Percentiles rank a stretch among this genome's conserved stretches.
Conservation (phyloP, 1,140 invertebrate species). For the Hydropsyche tenuis region DNA sequence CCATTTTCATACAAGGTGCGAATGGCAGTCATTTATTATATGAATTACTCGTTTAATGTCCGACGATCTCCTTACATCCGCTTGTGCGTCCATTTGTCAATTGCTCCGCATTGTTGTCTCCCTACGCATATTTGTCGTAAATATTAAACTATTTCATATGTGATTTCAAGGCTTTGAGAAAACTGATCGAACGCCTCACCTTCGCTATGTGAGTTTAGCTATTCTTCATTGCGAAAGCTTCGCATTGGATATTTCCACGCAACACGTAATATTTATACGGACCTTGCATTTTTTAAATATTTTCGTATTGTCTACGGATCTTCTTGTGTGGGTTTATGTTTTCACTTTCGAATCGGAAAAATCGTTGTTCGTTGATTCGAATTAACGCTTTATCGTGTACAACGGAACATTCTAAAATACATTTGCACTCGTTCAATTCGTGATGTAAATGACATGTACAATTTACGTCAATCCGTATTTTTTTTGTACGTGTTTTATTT, state of each 20-base stretch:
- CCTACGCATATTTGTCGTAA: not conserved
- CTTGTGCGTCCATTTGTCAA: too few species aligned
- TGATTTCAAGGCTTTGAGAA: not conserved
- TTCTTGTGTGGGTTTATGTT: too few species aligned
- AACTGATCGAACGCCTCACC: not conserved
- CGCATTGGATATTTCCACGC: slow-evolving; percentile 2
- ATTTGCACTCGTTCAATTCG: too few species aligned
- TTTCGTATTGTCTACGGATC: too few species aligned
- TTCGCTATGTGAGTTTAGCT: not conserved
- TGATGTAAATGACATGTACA: too few species aligned
- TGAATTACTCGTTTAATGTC: not conserved
- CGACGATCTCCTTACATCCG: not conserved
- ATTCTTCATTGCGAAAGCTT: slow-evolving; percentile 16
- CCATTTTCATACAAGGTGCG: not conserved
- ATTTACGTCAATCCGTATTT: too few species aligned
- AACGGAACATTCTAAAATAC: too few species aligned
- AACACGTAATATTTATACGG: not conserved
- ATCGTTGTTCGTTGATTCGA: too few species aligned
- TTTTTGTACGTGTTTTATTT: too few species aligned
- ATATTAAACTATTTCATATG: slow-evolving; percentile 10
- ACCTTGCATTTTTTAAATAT: not conserved
- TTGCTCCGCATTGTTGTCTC: too few species aligned
- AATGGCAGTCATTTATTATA: not conserved
- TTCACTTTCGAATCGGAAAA: too few species aligned
- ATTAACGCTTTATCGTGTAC: too few species aligned